Conservation (phyloP, 92 coral and sea anemone genomes). For the Porites rus region DNA sequence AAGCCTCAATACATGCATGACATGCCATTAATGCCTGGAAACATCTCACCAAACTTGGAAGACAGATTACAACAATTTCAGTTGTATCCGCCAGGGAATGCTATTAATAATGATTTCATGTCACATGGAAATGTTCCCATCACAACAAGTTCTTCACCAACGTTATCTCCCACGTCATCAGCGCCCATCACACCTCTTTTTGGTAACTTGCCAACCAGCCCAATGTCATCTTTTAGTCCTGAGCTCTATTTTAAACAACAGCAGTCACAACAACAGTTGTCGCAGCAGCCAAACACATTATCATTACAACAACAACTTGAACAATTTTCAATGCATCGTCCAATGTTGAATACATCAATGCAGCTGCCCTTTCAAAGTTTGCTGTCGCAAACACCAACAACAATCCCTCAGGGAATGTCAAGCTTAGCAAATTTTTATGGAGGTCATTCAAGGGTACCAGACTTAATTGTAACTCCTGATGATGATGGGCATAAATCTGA, state of each 20-base stretch:
- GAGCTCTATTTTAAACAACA: conserved; percentile 88
- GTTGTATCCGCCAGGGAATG: conserved; percentile 64
- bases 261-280: conserved; percentile 78
- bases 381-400: conserved; percentile 61
- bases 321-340: conserved; percentile 64
- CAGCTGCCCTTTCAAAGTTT: conserved; percentile 72
- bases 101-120: conserved; percentile 41
- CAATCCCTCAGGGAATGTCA: conserved; percentile 52
- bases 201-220: conserved; percentile 76
- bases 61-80: conserved; percentile 78
- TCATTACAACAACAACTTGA: conserved; percentile 80
- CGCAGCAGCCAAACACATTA: conserved; percentile 67
- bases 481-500: conserved; percentile 80
- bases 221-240: conserved; percentile 77
- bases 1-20: conserved; percentile 59
- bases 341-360: conserved; percentile 38
- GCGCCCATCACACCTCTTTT: conserved; percentile 83
- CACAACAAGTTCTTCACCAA: conserved; percentile 80
- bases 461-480: conserved; percentile 86
- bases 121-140: conserved; percentile 47
- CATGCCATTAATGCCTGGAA: conserved; percentile 57
- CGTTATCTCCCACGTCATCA: conserved; percentile 82
- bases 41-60: conserved; percentile 65
- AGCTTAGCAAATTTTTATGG: conserved; percentile 68
- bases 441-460: conserved; percentile 68